phyloP scores from a whole-genome alignment of 2,113 vertebrate species.

The Formicarius rufipectus region DNA sequence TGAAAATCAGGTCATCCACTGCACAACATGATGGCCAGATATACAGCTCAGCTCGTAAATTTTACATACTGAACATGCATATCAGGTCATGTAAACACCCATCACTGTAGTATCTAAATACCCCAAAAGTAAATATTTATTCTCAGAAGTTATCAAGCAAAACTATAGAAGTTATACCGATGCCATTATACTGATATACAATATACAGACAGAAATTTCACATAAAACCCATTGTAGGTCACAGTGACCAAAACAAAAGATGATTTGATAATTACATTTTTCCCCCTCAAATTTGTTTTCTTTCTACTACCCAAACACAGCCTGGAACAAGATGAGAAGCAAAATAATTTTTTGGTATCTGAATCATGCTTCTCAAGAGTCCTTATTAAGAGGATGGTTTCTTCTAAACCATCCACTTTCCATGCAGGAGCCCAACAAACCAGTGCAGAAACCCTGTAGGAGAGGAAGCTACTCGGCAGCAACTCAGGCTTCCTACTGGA shows the following conservation, averaged over 20 bases:
- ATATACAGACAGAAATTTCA: not conserved
- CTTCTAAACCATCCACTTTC: not conserved
- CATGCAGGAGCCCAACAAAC: not conserved
- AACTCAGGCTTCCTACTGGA: not conserved
- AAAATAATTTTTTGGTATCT: not conserved
- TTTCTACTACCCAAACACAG: not conserved
- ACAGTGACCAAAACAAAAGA: not conserved
- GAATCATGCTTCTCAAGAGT: not conserved
- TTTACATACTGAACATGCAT: not conserved
- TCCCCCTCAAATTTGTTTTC: not conserved
- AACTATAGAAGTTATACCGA: not conserved
- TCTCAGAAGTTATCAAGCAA: not conserved
- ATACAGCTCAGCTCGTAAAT: not conserved
- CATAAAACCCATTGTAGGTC: not conserved
- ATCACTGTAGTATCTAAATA: not conserved
- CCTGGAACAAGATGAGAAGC: not conserved
- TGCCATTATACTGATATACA: not conserved
- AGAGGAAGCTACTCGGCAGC: not conserved
- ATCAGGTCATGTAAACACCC: not conserved
- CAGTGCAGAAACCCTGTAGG: not conserved
- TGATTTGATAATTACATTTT: rapidly evolving
- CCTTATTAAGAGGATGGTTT: not conserved
- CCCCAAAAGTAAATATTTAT: not conserved
- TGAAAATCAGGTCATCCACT: not conserved
- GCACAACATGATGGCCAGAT: not conserved